Percentiles rank a stretch among this genome's conserved stretches.
Evolutionary conservation across 2,888 invertebrate genomes (phyloP).

Genomic region (Patella pellucida): DNA sequence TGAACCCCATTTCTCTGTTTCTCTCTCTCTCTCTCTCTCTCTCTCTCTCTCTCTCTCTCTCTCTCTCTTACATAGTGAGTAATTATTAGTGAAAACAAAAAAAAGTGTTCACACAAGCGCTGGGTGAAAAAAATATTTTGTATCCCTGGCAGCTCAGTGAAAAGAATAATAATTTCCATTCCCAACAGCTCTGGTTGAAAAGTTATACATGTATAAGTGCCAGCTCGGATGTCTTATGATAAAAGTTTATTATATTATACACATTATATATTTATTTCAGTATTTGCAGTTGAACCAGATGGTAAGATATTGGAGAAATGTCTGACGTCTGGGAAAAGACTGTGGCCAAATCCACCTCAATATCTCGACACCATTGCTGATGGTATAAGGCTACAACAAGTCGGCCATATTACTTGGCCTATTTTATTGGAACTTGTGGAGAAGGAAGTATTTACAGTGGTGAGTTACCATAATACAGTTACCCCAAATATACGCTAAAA

Average conservation of each 20-base stretch:
- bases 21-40: too few species aligned
- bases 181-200: too few species aligned
- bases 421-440: slow-evolving; percentile 69
- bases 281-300: slow-evolving; percentile 70
- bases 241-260: not conserved
- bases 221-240: too few species aligned
- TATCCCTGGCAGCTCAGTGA: too few species aligned
- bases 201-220: too few species aligned
- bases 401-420: slow-evolving; percentile 72
- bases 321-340: slow-evolving; percentile 56
- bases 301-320: slow-evolving; percentile 69
- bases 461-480: slow-evolving; percentile 32
- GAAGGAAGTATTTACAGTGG: slow-evolving; percentile 70
- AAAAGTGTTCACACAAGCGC: too few species aligned
- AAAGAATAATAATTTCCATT: too few species aligned
- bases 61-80: too few species aligned
- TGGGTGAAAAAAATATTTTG: too few species aligned
- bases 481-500: not conserved
- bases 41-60: too few species aligned
- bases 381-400: slow-evolving; percentile 70
- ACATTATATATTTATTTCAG: slow-evolving; percentile 45
- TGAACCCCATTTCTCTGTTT: too few species aligned
- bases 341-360: slow-evolving; percentile 70
- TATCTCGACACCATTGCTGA: slow-evolving; percentile 72
- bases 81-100: too few species aligned